Conservation (phyloP, 2,797 vertebrate species). For the Notolabrus celidotus region DNA sequence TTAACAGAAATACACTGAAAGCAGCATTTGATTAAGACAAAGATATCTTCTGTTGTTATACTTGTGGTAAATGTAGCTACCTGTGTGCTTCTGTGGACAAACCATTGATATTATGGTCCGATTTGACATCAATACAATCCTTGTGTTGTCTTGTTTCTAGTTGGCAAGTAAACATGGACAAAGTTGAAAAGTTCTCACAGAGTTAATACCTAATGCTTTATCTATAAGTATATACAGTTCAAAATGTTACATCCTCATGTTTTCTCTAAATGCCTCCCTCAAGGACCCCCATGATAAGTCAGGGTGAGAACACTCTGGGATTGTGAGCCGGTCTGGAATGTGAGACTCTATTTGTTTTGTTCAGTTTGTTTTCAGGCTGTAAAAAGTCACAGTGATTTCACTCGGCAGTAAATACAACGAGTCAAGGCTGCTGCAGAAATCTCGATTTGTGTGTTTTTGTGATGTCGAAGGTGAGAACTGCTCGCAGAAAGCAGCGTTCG, state of each 20-base stretch:
- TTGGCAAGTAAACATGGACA: constrained; percentile 83
- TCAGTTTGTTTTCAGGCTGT: constrained; percentile 15
- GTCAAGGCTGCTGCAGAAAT: constrained; percentile 23
- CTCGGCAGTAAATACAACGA: constrained; percentile 61
- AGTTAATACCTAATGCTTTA: constrained; percentile 63
- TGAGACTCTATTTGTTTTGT: constrained; percentile 23
- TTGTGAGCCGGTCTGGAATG: constrained; percentile 43
- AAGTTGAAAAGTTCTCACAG: constrained; percentile 62
- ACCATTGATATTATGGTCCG: constrained; percentile 62
- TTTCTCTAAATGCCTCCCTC: constrained; percentile 38
- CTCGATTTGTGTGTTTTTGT: background rate
- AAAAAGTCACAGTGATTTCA: constrained; percentile 75
- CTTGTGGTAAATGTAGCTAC: constrained; percentile 70
- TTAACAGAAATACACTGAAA: constrained; percentile 74
- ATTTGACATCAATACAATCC: constrained; percentile 76
- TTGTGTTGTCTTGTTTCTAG: constrained; percentile 70
- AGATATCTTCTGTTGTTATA: constrained; percentile 56
- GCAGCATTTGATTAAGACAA: constrained; percentile 73
- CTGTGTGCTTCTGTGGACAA: constrained; percentile 80
- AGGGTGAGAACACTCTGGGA: constrained; percentile 73
- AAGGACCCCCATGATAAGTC: constrained; percentile 38
- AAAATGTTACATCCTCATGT: constrained; percentile 59
- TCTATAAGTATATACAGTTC: constrained; percentile 75
- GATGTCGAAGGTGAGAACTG: constrained; percentile 5
- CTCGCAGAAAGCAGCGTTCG: background rate